Percentiles rank a stretch among this genome's conserved stretches.
Evolutionary conservation across 2,113 vertebrate genomes (phyloP).

Genomic region (Leucoraja erinaceus): DNA sequence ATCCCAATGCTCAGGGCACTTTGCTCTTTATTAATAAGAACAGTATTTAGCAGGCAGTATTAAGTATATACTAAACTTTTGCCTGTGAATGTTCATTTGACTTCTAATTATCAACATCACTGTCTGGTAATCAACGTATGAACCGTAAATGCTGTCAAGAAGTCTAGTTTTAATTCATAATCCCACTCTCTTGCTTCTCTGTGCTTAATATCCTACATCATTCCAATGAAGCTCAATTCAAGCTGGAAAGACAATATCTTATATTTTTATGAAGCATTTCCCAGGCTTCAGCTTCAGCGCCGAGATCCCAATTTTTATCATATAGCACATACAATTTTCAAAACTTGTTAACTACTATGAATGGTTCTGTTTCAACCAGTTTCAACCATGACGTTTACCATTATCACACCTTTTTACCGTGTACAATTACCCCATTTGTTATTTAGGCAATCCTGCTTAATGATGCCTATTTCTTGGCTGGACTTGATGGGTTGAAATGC

Average conservation of each 20-base stretch:
- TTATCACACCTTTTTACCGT: neutral
- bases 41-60: neutral
- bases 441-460: neutral
- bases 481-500: too few relatives aligned
- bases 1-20: neutral
- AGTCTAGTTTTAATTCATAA: neutral
- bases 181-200: neutral
- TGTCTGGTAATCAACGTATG: neutral
- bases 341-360: neutral
- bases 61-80: neutral
- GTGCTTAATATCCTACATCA: neutral
- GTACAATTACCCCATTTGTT: neutral
- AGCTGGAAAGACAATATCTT: neutral
- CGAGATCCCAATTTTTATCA: neutral
- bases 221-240: neutral
- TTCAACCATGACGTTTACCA: too few relatives aligned
- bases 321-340: neutral
- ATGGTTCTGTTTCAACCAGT: neutral
- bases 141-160: neutral
- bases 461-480: too few relatives aligned
- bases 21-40: neutral
- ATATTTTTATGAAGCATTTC: neutral
- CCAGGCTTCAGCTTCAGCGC: neutral
- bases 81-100: neutral
- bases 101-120: neutral